Percentiles rank a stretch among this genome's conserved stretches.
Evolutionary conservation across 2,888 invertebrate genomes (phyloP).

Genomic region (Metallyticus violacea): DNA sequence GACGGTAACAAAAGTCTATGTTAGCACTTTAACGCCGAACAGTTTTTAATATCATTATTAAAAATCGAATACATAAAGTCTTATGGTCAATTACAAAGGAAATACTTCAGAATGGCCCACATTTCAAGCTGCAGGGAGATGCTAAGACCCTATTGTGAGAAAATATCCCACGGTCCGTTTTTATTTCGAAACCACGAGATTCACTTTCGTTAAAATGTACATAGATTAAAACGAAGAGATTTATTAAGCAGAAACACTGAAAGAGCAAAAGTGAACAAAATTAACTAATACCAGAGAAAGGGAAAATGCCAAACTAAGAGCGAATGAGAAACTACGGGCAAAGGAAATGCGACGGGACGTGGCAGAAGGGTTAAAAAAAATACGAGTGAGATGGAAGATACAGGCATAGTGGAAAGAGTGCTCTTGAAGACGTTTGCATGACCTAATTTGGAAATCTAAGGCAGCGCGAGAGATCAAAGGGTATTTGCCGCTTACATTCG

Average conservation of each 20-base stretch:
- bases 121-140: neutral
- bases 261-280: no score
- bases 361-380: neutral
- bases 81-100: neutral
- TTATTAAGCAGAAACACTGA: neutral
- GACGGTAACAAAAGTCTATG: no score
- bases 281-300: neutral
- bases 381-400: neutral
- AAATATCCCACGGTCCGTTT: neutral
- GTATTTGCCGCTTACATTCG: neutral
- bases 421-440: neutral
- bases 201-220: neutral
- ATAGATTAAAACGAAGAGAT: neutral
- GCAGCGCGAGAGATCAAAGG: neutral
- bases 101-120: neutral
- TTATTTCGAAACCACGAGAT: neutral
- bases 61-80: no score
- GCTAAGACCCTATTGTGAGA: neutral
- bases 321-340: no score
- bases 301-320: neutral
- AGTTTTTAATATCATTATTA: no score
- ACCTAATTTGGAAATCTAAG: neutral
- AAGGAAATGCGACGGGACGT: no score
- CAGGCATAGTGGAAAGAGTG: neutral
- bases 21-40: no score